These are phyloP conservation scores for Lordiphosa mommai DNA, from an alignment of 1,140 invertebrate genomes.

Conservation along the genomic window DNA sequence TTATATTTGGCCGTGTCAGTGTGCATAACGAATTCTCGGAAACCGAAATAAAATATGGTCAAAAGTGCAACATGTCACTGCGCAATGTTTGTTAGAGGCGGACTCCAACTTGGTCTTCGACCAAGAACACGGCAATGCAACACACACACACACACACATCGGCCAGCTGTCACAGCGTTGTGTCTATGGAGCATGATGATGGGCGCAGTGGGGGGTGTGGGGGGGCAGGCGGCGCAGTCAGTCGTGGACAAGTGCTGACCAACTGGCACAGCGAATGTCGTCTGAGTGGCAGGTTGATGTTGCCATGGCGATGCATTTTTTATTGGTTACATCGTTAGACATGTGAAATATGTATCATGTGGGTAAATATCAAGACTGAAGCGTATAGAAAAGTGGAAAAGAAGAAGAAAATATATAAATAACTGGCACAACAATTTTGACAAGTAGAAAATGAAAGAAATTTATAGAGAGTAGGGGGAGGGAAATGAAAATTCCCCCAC, in stretches of 20 bases:
- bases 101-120: background rate
- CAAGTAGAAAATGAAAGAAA: too few species aligned
- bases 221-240: background rate
- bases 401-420: background rate
- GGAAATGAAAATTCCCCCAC: slow-evolving; percentile 1
- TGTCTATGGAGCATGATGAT: background rate
- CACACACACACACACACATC: slow-evolving; percentile 8
- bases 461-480: background rate
- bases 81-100: slow-evolving; percentile 10
- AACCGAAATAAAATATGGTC: slow-evolving; percentile 58
- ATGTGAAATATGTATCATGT: slow-evolving; percentile 45
- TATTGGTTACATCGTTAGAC: slow-evolving; percentile 65
- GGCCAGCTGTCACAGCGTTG: slow-evolving; percentile 7
- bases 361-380: slow-evolving; percentile 31
- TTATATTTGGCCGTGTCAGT: slow-evolving; percentile 6
- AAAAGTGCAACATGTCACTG: slow-evolving; percentile 52
- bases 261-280: background rate
- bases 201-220: background rate
- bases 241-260: slow-evolving; percentile 1
- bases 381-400: background rate
- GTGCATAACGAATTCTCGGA: slow-evolving; percentile 19
- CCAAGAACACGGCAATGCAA: slow-evolving; percentile 3
- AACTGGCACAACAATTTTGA: background rate
- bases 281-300: slow-evolving; percentile 44
- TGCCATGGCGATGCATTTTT: slow-evolving; percentile 50